Conservation (phyloP, 2,797 vertebrate genomes). For the Notolepis coatsorum region DNA sequence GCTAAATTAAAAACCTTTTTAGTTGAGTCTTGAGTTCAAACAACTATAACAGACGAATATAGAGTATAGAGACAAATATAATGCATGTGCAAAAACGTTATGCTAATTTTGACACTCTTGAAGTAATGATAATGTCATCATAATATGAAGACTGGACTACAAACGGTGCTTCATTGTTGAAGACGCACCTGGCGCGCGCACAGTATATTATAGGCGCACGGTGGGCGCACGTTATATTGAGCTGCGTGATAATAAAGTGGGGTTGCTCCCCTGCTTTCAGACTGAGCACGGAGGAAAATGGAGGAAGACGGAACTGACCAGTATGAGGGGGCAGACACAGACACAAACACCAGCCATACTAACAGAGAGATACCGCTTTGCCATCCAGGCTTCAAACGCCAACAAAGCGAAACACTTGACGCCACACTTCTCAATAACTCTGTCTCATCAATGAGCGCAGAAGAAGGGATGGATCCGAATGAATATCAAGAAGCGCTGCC, state of each 20-base stretch:
- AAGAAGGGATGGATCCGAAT: slow-evolving; percentile 47
- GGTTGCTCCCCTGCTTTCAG: slow-evolving; percentile 51
- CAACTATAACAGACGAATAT: too few relatives aligned
- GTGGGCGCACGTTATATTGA: neutral
- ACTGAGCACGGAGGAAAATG: slow-evolving; percentile 82
- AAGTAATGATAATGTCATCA: too few relatives aligned
- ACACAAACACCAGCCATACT: slow-evolving; percentile 55
- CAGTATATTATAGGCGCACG: neutral
- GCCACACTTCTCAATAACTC: slow-evolving; percentile 68
- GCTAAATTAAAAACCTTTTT: too few relatives aligned
- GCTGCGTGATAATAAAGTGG: slow-evolving; percentile 54
- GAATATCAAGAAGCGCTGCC: slow-evolving; percentile 46
- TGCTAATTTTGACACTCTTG: too few relatives aligned
- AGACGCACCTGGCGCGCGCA: slow-evolving; percentile 42
- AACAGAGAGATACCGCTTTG: slow-evolving; percentile 29
- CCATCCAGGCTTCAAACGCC: slow-evolving; percentile 37
- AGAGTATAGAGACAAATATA: too few relatives aligned
- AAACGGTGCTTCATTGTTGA: too few relatives aligned
- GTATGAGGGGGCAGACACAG: slow-evolving; percentile 84
- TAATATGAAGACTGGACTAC: too few relatives aligned
- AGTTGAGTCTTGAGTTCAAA: too few relatives aligned
- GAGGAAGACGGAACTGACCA: slow-evolving; percentile 88
- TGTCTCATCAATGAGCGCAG: slow-evolving; percentile 29
- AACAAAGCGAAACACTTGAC: slow-evolving; percentile 56
- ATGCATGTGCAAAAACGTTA: too few relatives aligned